phyloP scores from a whole-genome alignment of 2,113 vertebrate genomes.

The Oxygymnocypris stewartii region DNA sequence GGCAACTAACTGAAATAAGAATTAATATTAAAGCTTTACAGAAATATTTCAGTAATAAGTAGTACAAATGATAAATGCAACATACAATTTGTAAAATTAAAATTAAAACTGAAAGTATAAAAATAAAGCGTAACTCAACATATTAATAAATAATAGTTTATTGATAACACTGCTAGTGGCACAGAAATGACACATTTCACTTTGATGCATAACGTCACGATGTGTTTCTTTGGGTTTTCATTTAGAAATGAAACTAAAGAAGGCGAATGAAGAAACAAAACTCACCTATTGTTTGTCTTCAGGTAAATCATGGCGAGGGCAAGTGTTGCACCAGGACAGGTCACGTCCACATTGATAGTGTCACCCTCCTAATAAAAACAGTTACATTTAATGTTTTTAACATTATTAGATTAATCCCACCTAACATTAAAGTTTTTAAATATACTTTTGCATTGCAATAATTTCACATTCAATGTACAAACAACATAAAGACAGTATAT shows the following conservation, averaged over 20 bases:
- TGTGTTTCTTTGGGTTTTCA: not conserved
- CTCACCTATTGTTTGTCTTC: slow-evolving; percentile 95
- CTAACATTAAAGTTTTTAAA: too few relatives aligned
- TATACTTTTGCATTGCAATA: too few relatives aligned
- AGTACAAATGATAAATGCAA: not conserved
- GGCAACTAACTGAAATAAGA: not conserved
- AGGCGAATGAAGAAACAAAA: not conserved
- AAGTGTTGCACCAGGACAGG: slow-evolving; percentile 93
- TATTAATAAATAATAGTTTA: not conserved
- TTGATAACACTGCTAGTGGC: not conserved
- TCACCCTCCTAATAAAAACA: slow-evolving; percentile 86
- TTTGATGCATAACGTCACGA: not conserved
- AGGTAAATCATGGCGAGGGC: slow-evolving; percentile 98
- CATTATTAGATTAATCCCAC: too few relatives aligned
- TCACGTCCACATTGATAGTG: slow-evolving; percentile 97
- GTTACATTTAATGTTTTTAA: not conserved
- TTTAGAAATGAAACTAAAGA: not conserved
- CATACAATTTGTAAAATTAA: not conserved
- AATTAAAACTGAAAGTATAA: not conserved
- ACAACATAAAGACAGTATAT: too few relatives aligned
- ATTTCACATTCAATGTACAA: too few relatives aligned
- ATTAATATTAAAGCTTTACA: not conserved
- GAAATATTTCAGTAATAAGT: not conserved
- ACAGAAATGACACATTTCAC: not conserved
- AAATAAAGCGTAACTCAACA: not conserved